A percentile compares a stretch with the other conserved stretches of the same genome.
Conservation (phyloP, 2,888 invertebrate genomes). For the Drosophila maculinotata region DNA sequence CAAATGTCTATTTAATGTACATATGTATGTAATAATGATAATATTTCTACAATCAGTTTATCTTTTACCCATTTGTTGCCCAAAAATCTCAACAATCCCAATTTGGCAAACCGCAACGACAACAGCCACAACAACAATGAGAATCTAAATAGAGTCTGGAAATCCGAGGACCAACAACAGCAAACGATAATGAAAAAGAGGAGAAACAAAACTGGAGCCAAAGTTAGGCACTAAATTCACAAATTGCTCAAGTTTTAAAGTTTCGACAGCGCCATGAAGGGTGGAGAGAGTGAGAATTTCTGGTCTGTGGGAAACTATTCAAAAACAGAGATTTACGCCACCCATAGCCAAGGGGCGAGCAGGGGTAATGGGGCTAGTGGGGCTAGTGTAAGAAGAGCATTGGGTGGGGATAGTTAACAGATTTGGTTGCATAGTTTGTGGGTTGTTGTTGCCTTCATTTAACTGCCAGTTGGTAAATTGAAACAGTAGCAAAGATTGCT, state of each 20-base stretch:
- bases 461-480: constrained; percentile 70
- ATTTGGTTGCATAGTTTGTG: constrained; percentile 64
- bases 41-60: constrained; percentile 63
- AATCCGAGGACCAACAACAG: constrained; percentile 22
- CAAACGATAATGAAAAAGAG: constrained; percentile 72
- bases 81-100: constrained; percentile 47
- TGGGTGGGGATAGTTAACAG: constrained; percentile 59
- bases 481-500: constrained; percentile 51
- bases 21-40: constrained; percentile 41
- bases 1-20: neutral
- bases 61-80: constrained; percentile 45
- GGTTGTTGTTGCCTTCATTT: constrained; percentile 74
- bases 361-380: neutral
- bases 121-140: constrained; percentile 29
- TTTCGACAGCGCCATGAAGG: constrained; percentile 59
- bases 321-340: constrained; percentile 72
- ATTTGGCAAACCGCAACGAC: constrained; percentile 50
- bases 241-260: constrained; percentile 79
- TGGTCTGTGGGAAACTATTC: constrained; percentile 64
- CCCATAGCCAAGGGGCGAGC: neutral
- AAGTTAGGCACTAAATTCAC: constrained; percentile 79
- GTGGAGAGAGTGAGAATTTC: constrained; percentile 16
- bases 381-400: constrained; percentile 9
- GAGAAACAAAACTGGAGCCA: constrained; percentile 64
- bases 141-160: constrained; percentile 7